Evolutionary conservation across 2,888 invertebrate genomes (phyloP).

Genomic region (Orthonychiurus folsomi): DNA sequence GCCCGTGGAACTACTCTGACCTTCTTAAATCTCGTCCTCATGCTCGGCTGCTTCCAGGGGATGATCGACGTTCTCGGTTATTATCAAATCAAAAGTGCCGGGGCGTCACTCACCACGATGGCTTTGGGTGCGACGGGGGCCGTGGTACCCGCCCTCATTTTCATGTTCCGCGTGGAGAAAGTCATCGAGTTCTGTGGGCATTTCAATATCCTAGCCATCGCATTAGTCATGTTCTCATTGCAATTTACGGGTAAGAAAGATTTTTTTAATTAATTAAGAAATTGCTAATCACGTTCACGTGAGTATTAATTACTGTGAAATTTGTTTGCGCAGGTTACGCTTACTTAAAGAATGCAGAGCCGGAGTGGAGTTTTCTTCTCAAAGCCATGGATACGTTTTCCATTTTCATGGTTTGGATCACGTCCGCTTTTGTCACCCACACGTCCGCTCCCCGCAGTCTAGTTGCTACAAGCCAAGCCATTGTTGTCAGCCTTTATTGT

Average conservation of each 20-base stretch:
- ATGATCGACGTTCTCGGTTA: slow-evolving; percentile 32
- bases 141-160: slow-evolving; percentile 33
- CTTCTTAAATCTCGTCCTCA: slow-evolving; percentile 31
- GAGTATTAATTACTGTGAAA: not conserved
- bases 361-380: slow-evolving; percentile 34
- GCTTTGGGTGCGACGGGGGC: slow-evolving; percentile 33
- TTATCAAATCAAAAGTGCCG: slow-evolving; percentile 32
- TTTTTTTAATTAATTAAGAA: slow-evolving; percentile 1
- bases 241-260: slow-evolving; percentile 37
- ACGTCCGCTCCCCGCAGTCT: slow-evolving; percentile 35
- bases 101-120: slow-evolving; percentile 31
- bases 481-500: slow-evolving; percentile 36
- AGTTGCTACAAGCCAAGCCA: slow-evolving; percentile 36
- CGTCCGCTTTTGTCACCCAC: slow-evolving; percentile 35
- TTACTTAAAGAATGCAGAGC: slow-evolving; percentile 26
- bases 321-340: slow-evolving; percentile 33
- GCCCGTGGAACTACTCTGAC: slow-evolving; percentile 27
- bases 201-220: slow-evolving; percentile 36
- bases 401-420: slow-evolving; percentile 35
- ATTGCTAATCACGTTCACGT: not conserved
- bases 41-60: slow-evolving; percentile 34
- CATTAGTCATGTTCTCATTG: slow-evolving; percentile 34
- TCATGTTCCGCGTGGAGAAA: slow-evolving; percentile 38
- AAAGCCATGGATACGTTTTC: slow-evolving; percentile 39
- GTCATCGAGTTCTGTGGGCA: slow-evolving; percentile 39